Evolutionary conservation across 2,888 invertebrate genomes (phyloP).

Genomic region (Metacarcinus magister): DNA sequence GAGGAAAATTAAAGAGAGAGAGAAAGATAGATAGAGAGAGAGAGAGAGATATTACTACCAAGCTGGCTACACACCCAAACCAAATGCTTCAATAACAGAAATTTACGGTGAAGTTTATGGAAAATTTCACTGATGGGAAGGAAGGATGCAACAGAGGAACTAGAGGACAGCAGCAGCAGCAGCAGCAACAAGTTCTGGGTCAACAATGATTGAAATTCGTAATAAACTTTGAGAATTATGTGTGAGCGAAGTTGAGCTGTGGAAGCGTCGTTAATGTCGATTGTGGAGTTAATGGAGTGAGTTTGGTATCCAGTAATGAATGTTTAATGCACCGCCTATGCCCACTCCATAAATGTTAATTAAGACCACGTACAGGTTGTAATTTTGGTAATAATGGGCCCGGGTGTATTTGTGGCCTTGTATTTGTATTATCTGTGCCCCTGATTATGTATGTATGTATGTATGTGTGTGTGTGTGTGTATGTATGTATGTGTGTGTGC

Average conservation of each 20-base stretch:
- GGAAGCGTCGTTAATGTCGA: not conserved
- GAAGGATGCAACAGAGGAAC: too few relatives aligned
- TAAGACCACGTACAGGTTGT: not conserved
- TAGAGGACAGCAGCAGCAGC: too few relatives aligned
- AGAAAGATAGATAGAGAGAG: too few relatives aligned
- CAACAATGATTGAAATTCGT: not conserved
- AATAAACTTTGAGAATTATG: not conserved
- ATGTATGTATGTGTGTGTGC: not conserved
- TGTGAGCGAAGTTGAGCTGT: not conserved
- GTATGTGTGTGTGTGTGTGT: not conserved
- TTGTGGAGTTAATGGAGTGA: not conserved
- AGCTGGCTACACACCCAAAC: too few relatives aligned
- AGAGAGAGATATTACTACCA: too few relatives aligned
- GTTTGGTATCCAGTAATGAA: not conserved
- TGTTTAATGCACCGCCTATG: not conserved
- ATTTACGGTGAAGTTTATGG: too few relatives aligned
- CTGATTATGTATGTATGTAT: too few relatives aligned
- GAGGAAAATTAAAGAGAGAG: too few relatives aligned
- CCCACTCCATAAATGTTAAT: not conserved
- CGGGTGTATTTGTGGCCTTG: not conserved
- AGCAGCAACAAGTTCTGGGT: not conserved
- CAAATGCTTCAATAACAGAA: too few relatives aligned
- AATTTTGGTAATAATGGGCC: not conserved
- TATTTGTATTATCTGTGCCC: too few relatives aligned
- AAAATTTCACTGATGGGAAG: too few relatives aligned